Evolutionary conservation across 2,113 vertebrate species (phyloP).

Genomic region (Cheirogaleus medius): DNA sequence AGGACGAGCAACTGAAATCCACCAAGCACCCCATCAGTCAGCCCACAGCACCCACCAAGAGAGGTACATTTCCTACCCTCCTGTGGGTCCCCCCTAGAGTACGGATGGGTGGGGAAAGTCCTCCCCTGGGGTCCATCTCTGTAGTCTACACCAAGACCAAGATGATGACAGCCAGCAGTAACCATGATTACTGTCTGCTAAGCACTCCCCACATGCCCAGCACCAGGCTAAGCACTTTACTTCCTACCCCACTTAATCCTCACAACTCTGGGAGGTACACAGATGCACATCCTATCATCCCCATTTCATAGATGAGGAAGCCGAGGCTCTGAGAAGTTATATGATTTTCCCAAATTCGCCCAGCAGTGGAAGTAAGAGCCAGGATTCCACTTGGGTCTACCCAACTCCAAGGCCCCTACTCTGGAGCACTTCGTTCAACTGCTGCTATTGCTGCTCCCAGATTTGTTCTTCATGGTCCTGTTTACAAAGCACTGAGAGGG

Average conservation of each 20-base stretch:
- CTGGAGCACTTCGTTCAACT: background rate
- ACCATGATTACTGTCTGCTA: background rate
- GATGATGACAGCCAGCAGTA: background rate
- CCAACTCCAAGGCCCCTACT: background rate
- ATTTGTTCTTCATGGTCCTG: background rate
- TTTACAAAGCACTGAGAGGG: background rate
- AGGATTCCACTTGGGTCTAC: background rate
- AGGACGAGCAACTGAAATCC: conserved; percentile 89
- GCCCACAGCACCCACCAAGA: background rate
- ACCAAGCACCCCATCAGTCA: conserved; percentile 12
- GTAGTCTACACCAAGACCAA: background rate
- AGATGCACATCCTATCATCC: background rate
- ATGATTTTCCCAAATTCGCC: background rate
- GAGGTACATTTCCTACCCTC: background rate
- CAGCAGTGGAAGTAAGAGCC: background rate
- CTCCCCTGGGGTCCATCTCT: background rate
- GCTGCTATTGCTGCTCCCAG: background rate
- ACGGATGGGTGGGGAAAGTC: background rate
- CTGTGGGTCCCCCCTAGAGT: background rate
- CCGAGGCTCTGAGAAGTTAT: background rate
- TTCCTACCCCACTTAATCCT: background rate
- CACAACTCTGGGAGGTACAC: background rate
- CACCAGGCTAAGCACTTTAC: background rate
- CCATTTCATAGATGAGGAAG: background rate
- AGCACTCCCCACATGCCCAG: background rate